A percentile compares a stretch with the other conserved stretches of the same genome.
Evolutionary conservation across 2,797 vertebrate genomes (phyloP).

Genomic region (Lophotriccus pileatus): DNA sequence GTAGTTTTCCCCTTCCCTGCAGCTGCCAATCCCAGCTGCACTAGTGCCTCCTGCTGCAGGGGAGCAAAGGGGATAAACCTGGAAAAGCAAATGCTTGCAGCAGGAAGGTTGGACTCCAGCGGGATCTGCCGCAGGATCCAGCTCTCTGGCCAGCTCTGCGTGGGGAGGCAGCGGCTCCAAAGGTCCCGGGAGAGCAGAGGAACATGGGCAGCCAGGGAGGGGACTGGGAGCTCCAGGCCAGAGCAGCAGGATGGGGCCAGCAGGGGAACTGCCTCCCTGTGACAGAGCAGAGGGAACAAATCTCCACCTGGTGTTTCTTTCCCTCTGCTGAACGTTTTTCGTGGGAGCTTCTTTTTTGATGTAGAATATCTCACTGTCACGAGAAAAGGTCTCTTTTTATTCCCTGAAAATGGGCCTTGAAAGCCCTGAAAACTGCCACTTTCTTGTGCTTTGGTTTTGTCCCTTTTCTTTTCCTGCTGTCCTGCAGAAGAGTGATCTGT

Average conservation of each 20-base stretch:
- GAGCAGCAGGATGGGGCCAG: fast-evolving
- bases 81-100: not conserved
- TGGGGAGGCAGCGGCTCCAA: fast-evolving
- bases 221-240: not conserved
- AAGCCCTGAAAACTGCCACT: not conserved
- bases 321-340: not conserved
- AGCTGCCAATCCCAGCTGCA: too few species aligned
- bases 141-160: not conserved
- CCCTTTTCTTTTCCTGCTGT: not conserved
- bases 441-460: not conserved
- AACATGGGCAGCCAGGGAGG: fast-evolving
- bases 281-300: not conserved
- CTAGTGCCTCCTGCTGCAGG: not conserved
- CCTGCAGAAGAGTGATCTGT: not conserved
- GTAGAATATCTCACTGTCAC: not conserved
- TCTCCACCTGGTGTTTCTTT: not conserved
- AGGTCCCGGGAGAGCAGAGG: not conserved
- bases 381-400: not conserved
- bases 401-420: not conserved
- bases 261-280: not conserved
- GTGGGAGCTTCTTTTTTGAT: not conserved
- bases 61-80: not conserved
- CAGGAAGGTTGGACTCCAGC: not conserved
- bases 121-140: not conserved
- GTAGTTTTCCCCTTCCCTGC: too few species aligned